These are phyloP conservation scores for Parauchenoglanis ngamensis DNA, from an alignment of 2,797 vertebrate species.

Conservation along the genomic window DNA sequence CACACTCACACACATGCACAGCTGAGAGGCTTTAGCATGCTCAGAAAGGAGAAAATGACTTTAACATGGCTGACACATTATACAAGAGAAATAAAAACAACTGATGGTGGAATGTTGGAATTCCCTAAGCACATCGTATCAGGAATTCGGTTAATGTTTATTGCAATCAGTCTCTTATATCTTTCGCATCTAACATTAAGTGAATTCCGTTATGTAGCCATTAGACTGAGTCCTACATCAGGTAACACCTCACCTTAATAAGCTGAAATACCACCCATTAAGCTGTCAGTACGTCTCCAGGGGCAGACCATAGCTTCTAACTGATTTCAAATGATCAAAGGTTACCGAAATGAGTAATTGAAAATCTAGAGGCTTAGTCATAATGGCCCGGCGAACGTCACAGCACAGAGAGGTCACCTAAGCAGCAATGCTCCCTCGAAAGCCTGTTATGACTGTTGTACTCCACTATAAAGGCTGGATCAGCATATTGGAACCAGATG, in stretches of 20 bases:
- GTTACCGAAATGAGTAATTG: conserved; percentile 53
- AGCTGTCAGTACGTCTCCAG: conserved; percentile 38
- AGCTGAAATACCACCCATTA: conserved; percentile 42
- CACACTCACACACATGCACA: conserved; percentile 34
- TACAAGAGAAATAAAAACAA: conserved; percentile 38
- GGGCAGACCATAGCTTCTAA: conserved; percentile 40
- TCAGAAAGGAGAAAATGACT: conserved; percentile 37
- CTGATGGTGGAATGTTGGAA: conserved; percentile 19
- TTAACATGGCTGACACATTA: conserved; percentile 37
- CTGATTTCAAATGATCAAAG: conserved; percentile 57
- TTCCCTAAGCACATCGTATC: conserved; percentile 1
- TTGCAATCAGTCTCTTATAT: conserved; percentile 30
- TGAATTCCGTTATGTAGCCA: conserved; percentile 1
- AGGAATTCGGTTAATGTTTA: conserved; percentile 25
- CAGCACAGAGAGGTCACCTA: conserved; percentile 51
- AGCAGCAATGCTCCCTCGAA: conserved; percentile 44
- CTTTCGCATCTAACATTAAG: conserved; percentile 7
- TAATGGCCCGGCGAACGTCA: conserved; percentile 41
- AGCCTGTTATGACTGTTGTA: conserved; percentile 54
- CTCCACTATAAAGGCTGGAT: conserved; percentile 67
- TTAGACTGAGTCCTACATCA: conserved; percentile 33
- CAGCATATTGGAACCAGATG: conserved; percentile 74
- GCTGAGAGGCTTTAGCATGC: conserved; percentile 46
- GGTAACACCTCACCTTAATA: conserved; percentile 42
- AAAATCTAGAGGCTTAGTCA: conserved; percentile 53